Evolutionary conservation across 1,140 invertebrate species (phyloP).

Genomic region (Phymastichus coffea): DNA sequence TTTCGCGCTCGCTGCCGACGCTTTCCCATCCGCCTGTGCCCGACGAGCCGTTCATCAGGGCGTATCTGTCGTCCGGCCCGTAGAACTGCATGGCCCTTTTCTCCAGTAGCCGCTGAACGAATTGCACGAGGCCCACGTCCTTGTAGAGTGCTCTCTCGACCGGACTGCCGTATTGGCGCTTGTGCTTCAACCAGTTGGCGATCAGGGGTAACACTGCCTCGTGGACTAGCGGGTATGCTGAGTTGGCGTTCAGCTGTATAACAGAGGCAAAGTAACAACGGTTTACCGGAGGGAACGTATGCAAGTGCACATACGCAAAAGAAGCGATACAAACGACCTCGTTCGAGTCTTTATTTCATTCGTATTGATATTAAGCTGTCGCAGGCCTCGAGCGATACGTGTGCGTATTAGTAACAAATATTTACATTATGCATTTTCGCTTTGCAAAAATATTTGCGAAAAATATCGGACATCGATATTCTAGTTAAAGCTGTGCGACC

Average conservation of each 20-base stretch:
- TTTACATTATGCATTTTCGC: too few relatives aligned
- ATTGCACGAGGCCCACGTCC: conserved; percentile 58
- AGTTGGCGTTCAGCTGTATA: conserved; percentile 53
- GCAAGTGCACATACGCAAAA: too few relatives aligned
- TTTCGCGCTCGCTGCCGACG: conserved; percentile 54
- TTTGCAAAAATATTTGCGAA: too few relatives aligned
- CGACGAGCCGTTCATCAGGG: conserved; percentile 53
- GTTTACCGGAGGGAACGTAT: too few relatives aligned
- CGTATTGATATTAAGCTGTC: too few relatives aligned
- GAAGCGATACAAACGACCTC: too few relatives aligned
- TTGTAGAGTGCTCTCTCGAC: conserved; percentile 60
- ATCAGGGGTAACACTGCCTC: conserved; percentile 52
- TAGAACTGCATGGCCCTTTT: conserved; percentile 61
- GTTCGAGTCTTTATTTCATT: too few relatives aligned
- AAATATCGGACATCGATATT: too few relatives aligned
- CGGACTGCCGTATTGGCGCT: conserved; percentile 54
- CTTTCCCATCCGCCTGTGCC: conserved; percentile 57
- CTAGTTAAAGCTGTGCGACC: too few relatives aligned
- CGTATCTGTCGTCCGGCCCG: conserved; percentile 54
- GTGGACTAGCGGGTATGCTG: conserved; percentile 55
- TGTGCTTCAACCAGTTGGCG: conserved; percentile 50
- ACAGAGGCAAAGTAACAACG: background rate
- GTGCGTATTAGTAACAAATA: too few relatives aligned
- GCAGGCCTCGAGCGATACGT: too few relatives aligned
- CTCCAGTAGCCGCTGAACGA: conserved; percentile 60